Evolutionary conservation across 2,888 invertebrate species (phyloP).

Genomic region (Altica lythri): DNA sequence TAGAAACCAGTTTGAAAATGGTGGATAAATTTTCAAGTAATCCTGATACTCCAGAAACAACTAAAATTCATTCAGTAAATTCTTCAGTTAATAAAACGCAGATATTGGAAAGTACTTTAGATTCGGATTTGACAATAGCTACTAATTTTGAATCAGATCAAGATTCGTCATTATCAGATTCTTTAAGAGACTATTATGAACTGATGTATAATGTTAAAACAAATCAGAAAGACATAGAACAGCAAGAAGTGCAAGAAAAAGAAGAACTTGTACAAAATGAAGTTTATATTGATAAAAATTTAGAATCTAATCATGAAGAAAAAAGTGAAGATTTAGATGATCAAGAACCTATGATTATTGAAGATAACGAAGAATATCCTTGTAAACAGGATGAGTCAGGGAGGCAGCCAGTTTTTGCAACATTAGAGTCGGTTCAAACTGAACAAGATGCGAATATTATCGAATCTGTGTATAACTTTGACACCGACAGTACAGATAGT

Average conservation of each 20-base stretch:
- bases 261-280: background rate
- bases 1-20: slow-evolving; percentile 16
- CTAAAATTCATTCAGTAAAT: background rate
- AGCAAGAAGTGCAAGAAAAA: background rate
- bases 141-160: slow-evolving; percentile 6
- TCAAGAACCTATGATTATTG: background rate
- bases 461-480: no score
- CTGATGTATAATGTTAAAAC: background rate
- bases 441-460: no score
- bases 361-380: background rate
- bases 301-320: background rate
- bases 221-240: background rate
- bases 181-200: slow-evolving; percentile 17
- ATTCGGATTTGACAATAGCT: slow-evolving; percentile 13
- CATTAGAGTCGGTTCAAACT: no score
- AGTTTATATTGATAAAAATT: background rate
- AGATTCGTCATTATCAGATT: slow-evolving; percentile 16
- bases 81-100: slow-evolving; percentile 8
- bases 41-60: background rate
- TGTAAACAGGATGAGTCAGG: no score
- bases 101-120: slow-evolving; percentile 8
- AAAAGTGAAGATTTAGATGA: background rate
- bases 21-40: background rate
- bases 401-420: no score
- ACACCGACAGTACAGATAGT: no score